Evolutionary conservation across 2,888 invertebrate species (phyloP).

Genomic region (Lamproptera curius): DNA sequence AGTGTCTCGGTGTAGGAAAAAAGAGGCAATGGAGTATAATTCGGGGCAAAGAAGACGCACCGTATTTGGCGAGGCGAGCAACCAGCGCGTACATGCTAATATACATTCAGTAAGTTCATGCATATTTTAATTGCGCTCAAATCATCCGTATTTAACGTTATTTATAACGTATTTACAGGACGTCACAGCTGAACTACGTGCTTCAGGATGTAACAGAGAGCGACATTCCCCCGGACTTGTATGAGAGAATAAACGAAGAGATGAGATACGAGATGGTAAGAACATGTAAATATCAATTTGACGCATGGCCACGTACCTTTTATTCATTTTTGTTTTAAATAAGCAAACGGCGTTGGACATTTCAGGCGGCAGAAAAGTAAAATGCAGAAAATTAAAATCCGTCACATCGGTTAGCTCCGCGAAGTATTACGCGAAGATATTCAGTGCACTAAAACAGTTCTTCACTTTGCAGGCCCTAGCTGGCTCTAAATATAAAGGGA

Average conservation of each 20-base stretch:
- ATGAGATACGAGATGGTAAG: constrained; percentile 93
- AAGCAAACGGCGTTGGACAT: constrained; percentile 47
- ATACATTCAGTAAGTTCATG: constrained; percentile 84
- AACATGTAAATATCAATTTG: constrained; percentile 71
- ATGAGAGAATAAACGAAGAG: constrained; percentile 93
- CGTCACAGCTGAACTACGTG: constrained; percentile 89
- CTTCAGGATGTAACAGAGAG: constrained; percentile 92
- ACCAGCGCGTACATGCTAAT: constrained; percentile 99
- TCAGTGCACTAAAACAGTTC: constrained; percentile 72
- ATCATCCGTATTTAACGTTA: not conserved
- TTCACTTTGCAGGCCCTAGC: constrained; percentile 72
- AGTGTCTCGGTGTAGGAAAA: constrained; percentile 96
- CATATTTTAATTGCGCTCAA: too few species aligned
- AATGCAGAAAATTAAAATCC: constrained; percentile 68
- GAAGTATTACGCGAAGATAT: constrained; percentile 69
- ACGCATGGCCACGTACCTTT: constrained; percentile 21
- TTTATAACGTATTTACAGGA: constrained; percentile 64
- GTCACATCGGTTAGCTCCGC: constrained; percentile 64
- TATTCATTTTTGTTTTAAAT: constrained; percentile 43
- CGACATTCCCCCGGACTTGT: constrained; percentile 94
- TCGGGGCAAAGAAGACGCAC: constrained; percentile 96
- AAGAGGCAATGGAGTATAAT: constrained; percentile 97
- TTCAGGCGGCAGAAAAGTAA: constrained; percentile 75
- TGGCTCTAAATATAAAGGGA: constrained; percentile 71
- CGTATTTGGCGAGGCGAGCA: constrained; percentile 93